Evolutionary conservation across 2,888 invertebrate genomes (phyloP).

Genomic region (Prenolepis imparis): DNA sequence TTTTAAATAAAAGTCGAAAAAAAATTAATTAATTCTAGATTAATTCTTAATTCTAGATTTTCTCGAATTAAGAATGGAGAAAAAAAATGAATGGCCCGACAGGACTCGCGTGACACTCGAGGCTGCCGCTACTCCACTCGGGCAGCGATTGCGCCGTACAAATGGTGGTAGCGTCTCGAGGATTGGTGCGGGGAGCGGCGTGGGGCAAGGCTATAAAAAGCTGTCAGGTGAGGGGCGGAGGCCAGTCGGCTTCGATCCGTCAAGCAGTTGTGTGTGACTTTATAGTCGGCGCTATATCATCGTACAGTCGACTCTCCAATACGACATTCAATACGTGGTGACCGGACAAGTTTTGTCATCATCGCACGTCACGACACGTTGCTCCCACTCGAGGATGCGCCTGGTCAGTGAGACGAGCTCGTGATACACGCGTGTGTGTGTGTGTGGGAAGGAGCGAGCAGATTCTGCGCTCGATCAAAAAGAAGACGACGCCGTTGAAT

Average conservation of each 20-base stretch:
- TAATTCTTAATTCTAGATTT: background rate
- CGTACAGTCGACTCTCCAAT: background rate
- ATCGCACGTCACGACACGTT: background rate
- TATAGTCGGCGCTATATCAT: background rate
- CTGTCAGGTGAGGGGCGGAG: slow-evolving; percentile 84
- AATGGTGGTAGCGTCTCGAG: slow-evolving; percentile 71
- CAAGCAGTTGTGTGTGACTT: slow-evolving; percentile 47
- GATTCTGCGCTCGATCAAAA: slow-evolving; percentile 10
- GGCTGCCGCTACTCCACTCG: slow-evolving; percentile 73
- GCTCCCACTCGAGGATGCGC: slow-evolving; percentile 48
- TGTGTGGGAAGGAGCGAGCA: slow-evolving; percentile 4
- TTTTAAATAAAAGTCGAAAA: background rate
- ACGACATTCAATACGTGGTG: background rate
- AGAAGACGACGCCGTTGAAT: background rate
- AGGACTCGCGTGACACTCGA: slow-evolving; percentile 64
- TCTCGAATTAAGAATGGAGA: slow-evolving; percentile 57
- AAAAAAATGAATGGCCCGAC: slow-evolving; percentile 17
- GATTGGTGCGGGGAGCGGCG: slow-evolving; percentile 69
- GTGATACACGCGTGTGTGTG: slow-evolving; percentile 62
- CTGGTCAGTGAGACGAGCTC: slow-evolving; percentile 57
- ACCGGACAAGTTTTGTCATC: background rate
- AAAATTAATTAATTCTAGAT: background rate
- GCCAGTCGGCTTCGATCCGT: slow-evolving; percentile 83
- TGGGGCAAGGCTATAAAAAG: slow-evolving; percentile 79
- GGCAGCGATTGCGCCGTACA: slow-evolving; percentile 81